Conservation (phyloP, 1,140 invertebrate species). For the Heliconius eleuchia region DNA sequence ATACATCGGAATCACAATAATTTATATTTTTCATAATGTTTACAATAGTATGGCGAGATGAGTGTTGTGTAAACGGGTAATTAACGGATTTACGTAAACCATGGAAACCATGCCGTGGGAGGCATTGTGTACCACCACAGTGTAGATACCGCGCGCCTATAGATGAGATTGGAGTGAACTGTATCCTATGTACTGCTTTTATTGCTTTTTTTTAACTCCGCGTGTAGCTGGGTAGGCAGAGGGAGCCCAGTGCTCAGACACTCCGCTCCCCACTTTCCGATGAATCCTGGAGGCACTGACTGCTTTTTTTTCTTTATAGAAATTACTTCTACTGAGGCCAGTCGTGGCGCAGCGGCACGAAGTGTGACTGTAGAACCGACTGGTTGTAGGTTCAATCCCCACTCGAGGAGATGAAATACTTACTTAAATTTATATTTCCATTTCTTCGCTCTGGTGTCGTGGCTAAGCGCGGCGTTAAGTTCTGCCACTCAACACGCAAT, state of each 20-base stretch:
- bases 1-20: slow-evolving; percentile 33
- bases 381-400: too few species aligned
- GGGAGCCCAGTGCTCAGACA: too few species aligned
- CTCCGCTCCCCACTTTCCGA: too few species aligned
- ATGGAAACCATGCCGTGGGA: slow-evolving; percentile 77
- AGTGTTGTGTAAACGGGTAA: slow-evolving; percentile 60
- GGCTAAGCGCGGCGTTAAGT: too few species aligned
- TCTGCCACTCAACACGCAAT: too few species aligned
- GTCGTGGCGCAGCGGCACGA: too few species aligned
- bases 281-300: too few species aligned
- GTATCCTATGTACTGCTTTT: not conserved
- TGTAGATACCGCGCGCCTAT: not conserved
- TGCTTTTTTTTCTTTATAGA: not conserved
- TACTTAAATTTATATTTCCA: too few species aligned
- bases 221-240: too few species aligned
- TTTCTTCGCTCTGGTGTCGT: too few species aligned
- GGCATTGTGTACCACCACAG: slow-evolving; percentile 49
- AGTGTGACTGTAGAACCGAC: too few species aligned
- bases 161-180: slow-evolving; percentile 13
- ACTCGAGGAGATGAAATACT: too few species aligned
- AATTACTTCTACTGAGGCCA: not conserved
- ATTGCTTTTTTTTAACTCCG: not conserved
- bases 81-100: slow-evolving; percentile 74
- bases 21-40: slow-evolving; percentile 51
- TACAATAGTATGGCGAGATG: slow-evolving; percentile 48